Percentiles rank a stretch among this genome's conserved stretches.
These are phyloP conservation scores for Cremastinae sp. DNA, from an alignment of 2,888 invertebrate species.

Conservation along the genomic window DNA sequence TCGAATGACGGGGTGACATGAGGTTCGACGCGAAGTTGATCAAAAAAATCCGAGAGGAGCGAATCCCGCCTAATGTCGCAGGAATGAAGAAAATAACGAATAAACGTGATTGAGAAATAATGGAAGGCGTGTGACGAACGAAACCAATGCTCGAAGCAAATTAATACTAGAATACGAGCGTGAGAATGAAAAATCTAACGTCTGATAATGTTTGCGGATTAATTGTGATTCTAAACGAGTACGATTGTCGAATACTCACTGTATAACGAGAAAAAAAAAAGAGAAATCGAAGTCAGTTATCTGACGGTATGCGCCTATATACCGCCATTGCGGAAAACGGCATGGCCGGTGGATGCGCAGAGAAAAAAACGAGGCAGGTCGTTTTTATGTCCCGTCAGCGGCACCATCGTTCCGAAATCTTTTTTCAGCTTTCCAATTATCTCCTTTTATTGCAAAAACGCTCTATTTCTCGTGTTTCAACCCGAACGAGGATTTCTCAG, in stretches of 20 bases:
- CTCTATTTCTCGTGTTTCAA: not conserved
- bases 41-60: not conserved
- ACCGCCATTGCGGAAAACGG: conserved; percentile 73
- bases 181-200: not conserved
- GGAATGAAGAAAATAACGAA: conserved; percentile 4
- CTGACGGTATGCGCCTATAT: conserved; percentile 57
- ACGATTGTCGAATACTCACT: conserved; percentile 58
- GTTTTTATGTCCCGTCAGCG: conserved; percentile 41
- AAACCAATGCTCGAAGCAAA: conserved; percentile 2
- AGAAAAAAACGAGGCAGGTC: conserved; percentile 48
- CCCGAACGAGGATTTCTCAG: not conserved
- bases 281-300: conserved; percentile 59
- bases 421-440: conserved; percentile 39
- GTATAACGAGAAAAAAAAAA: conserved; percentile 54
- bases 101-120: conserved; percentile 28
- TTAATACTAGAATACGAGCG: not conserved
- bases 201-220: not conserved
- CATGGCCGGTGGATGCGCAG: conserved; percentile 70
- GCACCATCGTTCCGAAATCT: conserved; percentile 49
- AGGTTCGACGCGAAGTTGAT: conserved; percentile 22
- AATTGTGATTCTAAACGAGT: not conserved
- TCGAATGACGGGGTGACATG: conserved; percentile 24
- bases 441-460: not conserved
- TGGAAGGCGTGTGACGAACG: conserved; percentile 28
- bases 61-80: not conserved